Evolutionary conservation across 2,888 invertebrate species (phyloP).

Genomic region (Pteria penguin): DNA sequence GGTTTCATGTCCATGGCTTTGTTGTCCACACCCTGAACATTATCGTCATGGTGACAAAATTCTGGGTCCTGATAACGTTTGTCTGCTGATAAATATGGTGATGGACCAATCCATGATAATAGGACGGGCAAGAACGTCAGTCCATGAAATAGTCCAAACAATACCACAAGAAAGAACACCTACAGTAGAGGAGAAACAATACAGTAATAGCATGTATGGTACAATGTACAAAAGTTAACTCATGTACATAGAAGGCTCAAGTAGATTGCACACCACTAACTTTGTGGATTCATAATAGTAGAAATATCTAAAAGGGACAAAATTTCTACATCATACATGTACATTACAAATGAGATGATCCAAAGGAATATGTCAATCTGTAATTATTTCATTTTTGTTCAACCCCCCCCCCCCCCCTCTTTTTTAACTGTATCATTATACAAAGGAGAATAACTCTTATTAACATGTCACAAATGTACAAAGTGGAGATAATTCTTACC

Average conservation of each 20-base stretch:
- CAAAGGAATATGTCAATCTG: no score
- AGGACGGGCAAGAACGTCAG: constrained; percentile 88
- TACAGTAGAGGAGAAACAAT: constrained; percentile 43
- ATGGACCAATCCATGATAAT: constrained; percentile 87
- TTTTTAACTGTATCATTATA: no score
- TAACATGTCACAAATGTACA: not conserved
- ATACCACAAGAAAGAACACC: constrained; percentile 88
- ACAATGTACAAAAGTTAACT: no score
- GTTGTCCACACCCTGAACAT: constrained; percentile 28
- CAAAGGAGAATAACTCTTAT: no score
- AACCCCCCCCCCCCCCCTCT: no score
- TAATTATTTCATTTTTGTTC: no score
- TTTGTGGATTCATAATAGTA: no score
- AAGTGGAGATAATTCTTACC: constrained; percentile 73
- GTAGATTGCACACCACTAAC: no score
- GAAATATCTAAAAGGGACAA: no score
- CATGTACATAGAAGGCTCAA: no score
- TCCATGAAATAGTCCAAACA: constrained; percentile 90
- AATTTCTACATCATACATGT: no score
- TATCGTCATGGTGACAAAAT: not conserved
- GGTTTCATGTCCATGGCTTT: constrained; percentile 18
- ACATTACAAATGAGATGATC: no score
- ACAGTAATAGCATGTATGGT: not conserved
- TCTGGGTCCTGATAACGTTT: constrained; percentile 26
- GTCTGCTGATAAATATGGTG: constrained; percentile 55